Evolutionary conservation across 2,888 invertebrate species (phyloP), one percentile per base, ranked within the genome.

Genomic region (Brachypterus glaber): DNA sequence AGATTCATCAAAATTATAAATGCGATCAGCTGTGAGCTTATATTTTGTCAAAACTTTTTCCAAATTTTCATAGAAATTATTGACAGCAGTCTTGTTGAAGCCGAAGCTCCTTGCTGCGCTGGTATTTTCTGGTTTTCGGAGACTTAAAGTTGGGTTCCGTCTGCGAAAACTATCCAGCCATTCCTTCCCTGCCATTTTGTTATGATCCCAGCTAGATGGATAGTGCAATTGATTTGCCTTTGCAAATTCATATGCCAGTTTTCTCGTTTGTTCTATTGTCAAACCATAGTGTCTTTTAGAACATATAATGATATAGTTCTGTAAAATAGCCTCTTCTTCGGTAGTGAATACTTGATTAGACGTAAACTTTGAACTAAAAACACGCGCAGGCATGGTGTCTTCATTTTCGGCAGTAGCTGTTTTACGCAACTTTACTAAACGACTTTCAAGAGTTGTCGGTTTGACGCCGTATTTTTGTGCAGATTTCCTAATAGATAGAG

Each of bases 71-170:
- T 43, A 44, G 47, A 54, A 44, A 40, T 48, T 32, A 43, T 35
- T 26, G 29, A 55, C 52, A 9, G 43, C 45, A 1, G 41, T 43
- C 25, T 46, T 48, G 35, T 51, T 55, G 30, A 58, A 57, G 5
- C 39, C 48, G n/a, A 42, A 51, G 8, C 35, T 33, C 41, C 53
- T 34, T 3, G 49, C 48, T 30, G 49, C 38, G 34, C 51, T 53
- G 5, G 50, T 53, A 29, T 50, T 49, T 46, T 54, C 51, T 9
- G 53, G 50, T 35, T 52, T 53, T 17, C 50, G 27, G 1, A 54
- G 29, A 17, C 46, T 40, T 30, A 53, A 14, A 25, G 48, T 48
- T 15, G 12, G 9, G 16, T 51, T 39, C 4, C 38, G 11, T 32
- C 15, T 15, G 15, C 7, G 38, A 7, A 37, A 37, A 25, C 15